These are phyloP conservation scores for Danaus melanippus DNA, from an alignment of 1,140 invertebrate species.

Conservation along the genomic window DNA sequence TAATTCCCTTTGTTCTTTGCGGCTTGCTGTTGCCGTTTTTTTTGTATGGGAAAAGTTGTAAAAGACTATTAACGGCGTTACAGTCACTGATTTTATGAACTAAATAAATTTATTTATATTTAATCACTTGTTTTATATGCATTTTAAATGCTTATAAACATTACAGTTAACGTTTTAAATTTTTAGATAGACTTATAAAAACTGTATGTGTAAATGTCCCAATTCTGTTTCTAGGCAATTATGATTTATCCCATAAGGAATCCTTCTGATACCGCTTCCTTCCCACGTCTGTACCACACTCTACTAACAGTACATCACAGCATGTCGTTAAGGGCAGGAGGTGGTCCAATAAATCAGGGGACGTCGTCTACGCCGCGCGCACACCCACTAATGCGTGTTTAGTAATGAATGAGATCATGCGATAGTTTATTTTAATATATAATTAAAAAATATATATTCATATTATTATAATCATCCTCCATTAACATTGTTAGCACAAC, in stretches of 20 bases:
- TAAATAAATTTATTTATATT: too few species aligned
- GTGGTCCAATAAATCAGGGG: constrained; percentile 66
- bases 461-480: not conserved
- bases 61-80: not conserved
- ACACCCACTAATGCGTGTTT: constrained; percentile 55
- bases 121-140: too few species aligned
- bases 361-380: constrained; percentile 59
- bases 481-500: too few species aligned
- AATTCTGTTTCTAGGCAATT: too few species aligned
- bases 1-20: constrained; percentile 64
- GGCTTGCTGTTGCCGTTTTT: constrained; percentile 46
- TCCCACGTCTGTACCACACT: constrained; percentile 17
- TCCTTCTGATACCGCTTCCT: too few species aligned
- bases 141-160: too few species aligned
- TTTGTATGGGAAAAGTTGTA: constrained; percentile 32
- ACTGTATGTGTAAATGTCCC: too few species aligned
- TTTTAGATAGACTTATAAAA: too few species aligned
- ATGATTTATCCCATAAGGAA: too few species aligned
- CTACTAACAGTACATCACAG: constrained; percentile 51
- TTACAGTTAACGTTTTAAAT: too few species aligned
- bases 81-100: too few species aligned
- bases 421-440: constrained; percentile 27
- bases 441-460: constrained; percentile 3
- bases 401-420: constrained; percentile 64
- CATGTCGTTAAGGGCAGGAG: constrained; percentile 68